Conservation (phyloP, 2,113 vertebrate species). For the Brachirus orientalis region DNA sequence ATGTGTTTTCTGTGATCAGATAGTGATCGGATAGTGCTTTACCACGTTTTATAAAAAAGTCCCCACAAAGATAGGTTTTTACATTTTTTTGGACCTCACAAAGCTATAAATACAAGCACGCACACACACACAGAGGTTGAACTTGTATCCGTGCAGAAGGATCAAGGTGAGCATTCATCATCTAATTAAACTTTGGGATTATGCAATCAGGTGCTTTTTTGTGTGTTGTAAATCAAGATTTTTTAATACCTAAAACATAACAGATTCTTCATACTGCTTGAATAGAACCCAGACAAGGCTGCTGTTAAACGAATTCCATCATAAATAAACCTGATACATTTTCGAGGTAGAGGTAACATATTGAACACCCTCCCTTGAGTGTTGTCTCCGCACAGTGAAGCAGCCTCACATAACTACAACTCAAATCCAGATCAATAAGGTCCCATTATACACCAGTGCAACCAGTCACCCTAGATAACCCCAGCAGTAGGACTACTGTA, state of each 20-base stretch:
- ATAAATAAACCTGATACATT: slow-evolving; percentile 12
- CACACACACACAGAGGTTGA: slow-evolving; percentile 25
- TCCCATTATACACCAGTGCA: slow-evolving; percentile 31
- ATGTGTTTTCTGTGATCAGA: no score
- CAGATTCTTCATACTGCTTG: neutral
- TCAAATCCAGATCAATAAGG: slow-evolving; percentile 50
- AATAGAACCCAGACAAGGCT: neutral
- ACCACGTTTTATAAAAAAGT: no score
- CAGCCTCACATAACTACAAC: slow-evolving; percentile 49
- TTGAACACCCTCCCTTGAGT: slow-evolving; percentile 11
- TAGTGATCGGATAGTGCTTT: no score
- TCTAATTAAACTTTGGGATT: slow-evolving; percentile 34
- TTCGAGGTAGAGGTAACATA: neutral
- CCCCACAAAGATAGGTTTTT: no score
- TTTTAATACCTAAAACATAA: slow-evolving; percentile 11
- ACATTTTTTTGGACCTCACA: no score
- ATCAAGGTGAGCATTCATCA: slow-evolving; percentile 27
- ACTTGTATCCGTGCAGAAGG: slow-evolving; percentile 33
- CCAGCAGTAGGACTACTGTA: slow-evolving; percentile 22
- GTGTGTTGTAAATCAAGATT: slow-evolving; percentile 10
- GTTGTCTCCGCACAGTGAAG: slow-evolving; percentile 21
- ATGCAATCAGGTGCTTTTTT: slow-evolving; percentile 21
- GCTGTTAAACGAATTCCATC: slow-evolving; percentile 5
- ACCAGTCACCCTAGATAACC: slow-evolving; percentile 52
- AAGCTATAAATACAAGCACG: no score